Evolutionary conservation across 2,797 vertebrate species (phyloP).

Genomic region (Garrulus glandarius): DNA sequence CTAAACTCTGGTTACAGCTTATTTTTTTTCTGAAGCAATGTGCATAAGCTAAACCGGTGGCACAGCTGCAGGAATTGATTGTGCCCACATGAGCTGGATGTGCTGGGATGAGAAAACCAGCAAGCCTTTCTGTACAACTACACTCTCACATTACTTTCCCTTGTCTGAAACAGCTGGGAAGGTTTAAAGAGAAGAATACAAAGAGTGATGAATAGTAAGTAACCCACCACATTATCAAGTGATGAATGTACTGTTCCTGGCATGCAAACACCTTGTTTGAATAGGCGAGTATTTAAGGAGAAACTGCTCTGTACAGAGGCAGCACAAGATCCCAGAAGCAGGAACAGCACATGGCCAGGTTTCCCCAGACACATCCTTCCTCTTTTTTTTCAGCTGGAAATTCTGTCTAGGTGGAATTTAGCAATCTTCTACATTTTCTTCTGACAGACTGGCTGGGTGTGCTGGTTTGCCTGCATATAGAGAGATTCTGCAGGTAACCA

Average conservation of each 20-base stretch:
- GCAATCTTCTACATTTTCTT: not conserved
- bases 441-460: not conserved
- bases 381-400: constrained; percentile 43
- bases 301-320: not conserved
- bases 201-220: not conserved
- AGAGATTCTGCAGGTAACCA: not conserved
- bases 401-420: constrained; percentile 28
- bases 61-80: not conserved
- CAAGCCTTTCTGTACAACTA: not conserved
- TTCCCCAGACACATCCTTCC: constrained; percentile 15
- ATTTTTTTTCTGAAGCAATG: not conserved
- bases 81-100: not conserved
- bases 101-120: not conserved
- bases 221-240: not conserved
- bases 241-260: not conserved
- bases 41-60: not conserved
- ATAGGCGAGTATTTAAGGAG: not conserved
- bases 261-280: not conserved
- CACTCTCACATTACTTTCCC: not conserved
- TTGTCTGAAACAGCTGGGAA: not conserved
- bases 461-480: not conserved
- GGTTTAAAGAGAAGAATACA: not conserved
- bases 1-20: not conserved
- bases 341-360: not conserved
- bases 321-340: not conserved